Base-by-base conservation (phyloP, 2,797 vertebrate species). In the Meda fulgida region DNA sequence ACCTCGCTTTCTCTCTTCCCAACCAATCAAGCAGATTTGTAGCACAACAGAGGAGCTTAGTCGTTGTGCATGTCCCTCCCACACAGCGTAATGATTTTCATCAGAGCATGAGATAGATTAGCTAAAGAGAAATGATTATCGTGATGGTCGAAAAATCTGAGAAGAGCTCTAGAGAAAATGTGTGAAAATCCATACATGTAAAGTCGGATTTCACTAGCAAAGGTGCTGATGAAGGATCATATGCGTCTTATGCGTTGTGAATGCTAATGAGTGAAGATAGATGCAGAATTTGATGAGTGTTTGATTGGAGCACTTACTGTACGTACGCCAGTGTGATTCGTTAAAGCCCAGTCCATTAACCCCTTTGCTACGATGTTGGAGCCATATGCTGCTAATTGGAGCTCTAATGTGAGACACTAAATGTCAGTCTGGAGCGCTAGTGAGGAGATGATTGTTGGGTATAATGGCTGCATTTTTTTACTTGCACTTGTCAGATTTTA, bases 21-120 rank as follows among this genome's bases (percentile, higher is more conserved):
- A 13, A 26, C 40, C 43, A 63, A 80, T 70, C 66, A 83, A 48
- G 38, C 71, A 51, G n/a, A 69, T 81, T 72, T 84, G 31, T 83
- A 21, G 63, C 10, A 21, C 7, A 55, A 38, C 53, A 36, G 70
- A 83, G 77, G 21, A 43, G 85, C 84, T 90, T 86, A 93, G 89
- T 92, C 89, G 90, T 91, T 94, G 84, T 88, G 89, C 85, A 82
- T 90, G 86, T 91, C 92, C 87, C 89, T 92, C 91, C 90, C 89
- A 83, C 88, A 87, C 82, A 69, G 71, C 60, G 80, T 85, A 87
- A 91, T 87, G 89, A 90, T 85, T 84, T 86, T 90, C 89, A 88
- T 81, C 83, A 88, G 84, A 87, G 86, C 84, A 90, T 92, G 86
- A 86, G 90, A 86, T 85, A 91, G 91, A 93, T 94, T 93, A 93